phyloP scores from a whole-genome alignment of 2,888 invertebrate species.

The Euclidia mi region DNA sequence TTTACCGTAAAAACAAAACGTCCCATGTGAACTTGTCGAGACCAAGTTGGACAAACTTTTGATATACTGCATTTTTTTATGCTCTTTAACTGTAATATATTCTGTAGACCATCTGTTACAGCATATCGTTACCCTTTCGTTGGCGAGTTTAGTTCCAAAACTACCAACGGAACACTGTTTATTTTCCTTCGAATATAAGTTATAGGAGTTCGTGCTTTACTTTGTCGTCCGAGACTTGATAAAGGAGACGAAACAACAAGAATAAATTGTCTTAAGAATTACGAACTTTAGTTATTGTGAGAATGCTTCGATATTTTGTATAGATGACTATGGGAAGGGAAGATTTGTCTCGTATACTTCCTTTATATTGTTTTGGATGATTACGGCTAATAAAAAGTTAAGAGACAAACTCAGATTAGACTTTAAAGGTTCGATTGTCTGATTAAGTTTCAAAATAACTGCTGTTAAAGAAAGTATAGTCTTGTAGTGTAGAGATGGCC shows the following conservation, averaged over 20 bases:
- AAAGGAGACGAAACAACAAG: slow-evolving; percentile 8
- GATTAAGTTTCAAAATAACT: no score
- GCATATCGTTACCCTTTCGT: slow-evolving; percentile 28
- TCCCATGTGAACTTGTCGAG: slow-evolving; percentile 40
- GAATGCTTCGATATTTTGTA: neutral
- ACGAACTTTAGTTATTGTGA: slow-evolving; percentile 2
- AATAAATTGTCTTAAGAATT: slow-evolving; percentile 14
- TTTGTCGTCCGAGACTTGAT: slow-evolving; percentile 9
- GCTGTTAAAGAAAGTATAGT: no score
- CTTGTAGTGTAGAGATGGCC: no score
- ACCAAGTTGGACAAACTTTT: slow-evolving; percentile 50
- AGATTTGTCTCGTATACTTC: no score
- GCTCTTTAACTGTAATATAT: slow-evolving; percentile 34
- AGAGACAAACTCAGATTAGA: no score
- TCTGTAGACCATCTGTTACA: slow-evolving; percentile 47
- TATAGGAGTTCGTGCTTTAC: slow-evolving; percentile 16
- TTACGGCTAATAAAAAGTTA: no score
- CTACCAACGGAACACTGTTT: slow-evolving; percentile 39
- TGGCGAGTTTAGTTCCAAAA: slow-evolving; percentile 39
- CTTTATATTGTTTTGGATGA: no score
- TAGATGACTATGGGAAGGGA: neutral
- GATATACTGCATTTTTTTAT: slow-evolving; percentile 60
- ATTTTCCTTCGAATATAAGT: slow-evolving; percentile 39
- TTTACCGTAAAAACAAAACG: slow-evolving; percentile 32
- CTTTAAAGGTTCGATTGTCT: no score